Base-by-base conservation (phyloP, 1,140 invertebrate species). In the Hyposmocoma kahamanoa region DNA sequence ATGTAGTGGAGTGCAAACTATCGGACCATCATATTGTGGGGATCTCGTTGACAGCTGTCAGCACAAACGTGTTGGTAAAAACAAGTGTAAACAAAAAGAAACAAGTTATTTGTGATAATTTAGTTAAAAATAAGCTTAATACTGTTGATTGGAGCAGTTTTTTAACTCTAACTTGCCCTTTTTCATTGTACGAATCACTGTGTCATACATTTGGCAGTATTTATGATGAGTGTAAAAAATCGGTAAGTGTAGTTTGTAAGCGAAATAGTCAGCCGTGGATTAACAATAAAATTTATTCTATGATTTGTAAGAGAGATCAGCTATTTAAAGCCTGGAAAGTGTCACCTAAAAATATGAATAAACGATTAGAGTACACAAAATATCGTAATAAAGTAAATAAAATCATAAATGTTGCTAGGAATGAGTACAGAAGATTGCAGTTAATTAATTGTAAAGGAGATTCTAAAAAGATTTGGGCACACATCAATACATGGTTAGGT, bases 311-410 rank as follows among this genome's bases (percentile, higher is more conserved):
- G 30, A 48, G 47, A 18, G 47, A 48, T 38, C 13, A 28, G 15
- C 18, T 48, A 18, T 48, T 41, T 48, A 24, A 24, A 19, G 5
- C n/a, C 1, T 48, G 47, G 47, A 48, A 41, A 26, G 3, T 2
- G n/a, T 24, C 22, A 19, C 47, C 34, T 11, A 48, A 26, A 18
- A 47, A 47, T 34, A 47, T 47, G 44, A 38, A 36, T 47, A 47
- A 47, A 21, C 22, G 44, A 21, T 22, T 47, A 22, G 32, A 11
- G 22, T 47, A 47, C 38, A 47, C 44, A 21, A 19, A n/a, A 34
- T 47, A 47, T 22, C 9, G 44, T 21, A 41, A 41, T 41, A 21
- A 41, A 20, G 18, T 6, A 3, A 21, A 21, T 41, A 41, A 41
- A 41, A 10, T 22, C 3, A 47, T 47, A 22, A 24, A 34, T 47